A percentile compares a stretch with the other conserved stretches of the same genome.
phyloP scores from a whole-genome alignment of 2,113 vertebrate species.

The Marcusenius ussheri region DNA sequence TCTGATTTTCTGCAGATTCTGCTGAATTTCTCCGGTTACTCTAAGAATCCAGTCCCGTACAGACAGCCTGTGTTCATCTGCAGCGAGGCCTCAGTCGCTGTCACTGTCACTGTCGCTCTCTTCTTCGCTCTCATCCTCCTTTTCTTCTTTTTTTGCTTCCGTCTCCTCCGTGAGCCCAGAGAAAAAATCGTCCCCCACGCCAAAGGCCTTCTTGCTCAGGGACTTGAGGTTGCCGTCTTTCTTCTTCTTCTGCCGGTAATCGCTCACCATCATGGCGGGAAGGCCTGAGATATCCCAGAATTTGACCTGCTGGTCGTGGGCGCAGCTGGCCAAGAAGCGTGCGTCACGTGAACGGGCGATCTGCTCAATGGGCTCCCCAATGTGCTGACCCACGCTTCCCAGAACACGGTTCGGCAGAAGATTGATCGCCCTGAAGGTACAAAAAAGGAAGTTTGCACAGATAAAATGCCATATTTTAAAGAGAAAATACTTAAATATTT shows the following conservation, averaged over 20 bases:
- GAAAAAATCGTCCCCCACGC: constrained; percentile 75
- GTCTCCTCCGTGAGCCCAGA: constrained; percentile 53
- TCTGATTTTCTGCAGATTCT: not conserved
- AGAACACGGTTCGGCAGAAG: constrained; percentile 85
- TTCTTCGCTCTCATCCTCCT: not conserved
- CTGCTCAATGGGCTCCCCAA: constrained; percentile 80
- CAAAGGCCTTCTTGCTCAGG: constrained; percentile 75
- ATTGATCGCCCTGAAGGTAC: constrained; percentile 70
- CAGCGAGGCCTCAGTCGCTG: not conserved
- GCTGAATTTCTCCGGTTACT: not conserved
- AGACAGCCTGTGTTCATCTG: too few relatives aligned
- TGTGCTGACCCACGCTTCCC: constrained; percentile 83
- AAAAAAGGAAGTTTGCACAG: not conserved
- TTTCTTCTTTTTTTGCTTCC: constrained; percentile 19
- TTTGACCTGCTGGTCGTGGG: constrained; percentile 85
- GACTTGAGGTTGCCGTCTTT: constrained; percentile 68
- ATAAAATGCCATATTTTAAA: not conserved
- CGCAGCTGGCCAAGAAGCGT: constrained; percentile 76
- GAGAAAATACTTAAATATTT: not conserved
- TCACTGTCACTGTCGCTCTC: not conserved
- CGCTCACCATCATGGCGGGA: constrained; percentile 58
- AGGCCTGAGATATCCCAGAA: constrained; percentile 83
- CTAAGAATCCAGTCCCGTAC: not conserved
- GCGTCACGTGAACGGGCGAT: constrained; percentile 65
- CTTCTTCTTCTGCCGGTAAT: constrained; percentile 81